These are phyloP conservation scores for Cynodonichthys magdalenae DNA, from an alignment of 2,797 vertebrate species.

Conservation along the genomic window DNA sequence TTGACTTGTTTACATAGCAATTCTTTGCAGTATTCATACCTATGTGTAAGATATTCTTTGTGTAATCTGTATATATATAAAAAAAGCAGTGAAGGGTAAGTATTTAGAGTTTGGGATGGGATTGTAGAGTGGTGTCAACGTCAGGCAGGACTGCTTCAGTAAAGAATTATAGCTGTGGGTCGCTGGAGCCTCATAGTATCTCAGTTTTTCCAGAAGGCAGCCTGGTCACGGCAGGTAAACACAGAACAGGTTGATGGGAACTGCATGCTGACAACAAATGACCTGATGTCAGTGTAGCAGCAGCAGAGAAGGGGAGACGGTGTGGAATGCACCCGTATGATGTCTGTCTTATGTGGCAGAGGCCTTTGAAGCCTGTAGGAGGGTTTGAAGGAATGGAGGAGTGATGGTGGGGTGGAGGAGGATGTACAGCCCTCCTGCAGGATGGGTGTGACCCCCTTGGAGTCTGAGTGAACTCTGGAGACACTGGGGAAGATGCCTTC, in stretches of 20 bases:
- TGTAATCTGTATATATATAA: constrained; percentile 3
- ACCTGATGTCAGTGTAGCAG: constrained; percentile 36
- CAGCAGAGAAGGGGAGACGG: constrained; percentile 17
- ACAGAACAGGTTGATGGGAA: constrained; percentile 60
- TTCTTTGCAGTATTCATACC: constrained; percentile 53
- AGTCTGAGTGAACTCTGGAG: constrained; percentile 66
- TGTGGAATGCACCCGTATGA: constrained; percentile 45
- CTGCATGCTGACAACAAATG: constrained; percentile 46
- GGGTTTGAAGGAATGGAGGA: constrained; percentile 59
- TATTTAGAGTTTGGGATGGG: background rate
- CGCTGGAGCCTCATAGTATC: constrained; percentile 46
- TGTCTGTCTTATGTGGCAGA: constrained; percentile 46
- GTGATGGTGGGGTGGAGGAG: constrained; percentile 45
- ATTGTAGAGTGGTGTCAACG: background rate
- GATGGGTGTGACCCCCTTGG: constrained; percentile 58
- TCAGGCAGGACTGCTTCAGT: constrained; percentile 22
- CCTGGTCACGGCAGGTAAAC: constrained; percentile 47
- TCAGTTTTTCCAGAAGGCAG: constrained; percentile 5
- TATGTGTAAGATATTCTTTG: constrained; percentile 31
- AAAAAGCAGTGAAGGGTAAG: too few relatives aligned
- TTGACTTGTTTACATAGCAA: constrained; percentile 59
- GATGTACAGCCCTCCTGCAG: constrained; percentile 69
- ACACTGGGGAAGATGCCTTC: constrained; percentile 64
- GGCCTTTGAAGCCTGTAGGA: constrained; percentile 75
- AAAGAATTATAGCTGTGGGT: constrained; percentile 20